These are phyloP conservation scores for Scalopus aquaticus DNA, from an alignment of 2,113 vertebrate genomes.

Conservation along the genomic window DNA sequence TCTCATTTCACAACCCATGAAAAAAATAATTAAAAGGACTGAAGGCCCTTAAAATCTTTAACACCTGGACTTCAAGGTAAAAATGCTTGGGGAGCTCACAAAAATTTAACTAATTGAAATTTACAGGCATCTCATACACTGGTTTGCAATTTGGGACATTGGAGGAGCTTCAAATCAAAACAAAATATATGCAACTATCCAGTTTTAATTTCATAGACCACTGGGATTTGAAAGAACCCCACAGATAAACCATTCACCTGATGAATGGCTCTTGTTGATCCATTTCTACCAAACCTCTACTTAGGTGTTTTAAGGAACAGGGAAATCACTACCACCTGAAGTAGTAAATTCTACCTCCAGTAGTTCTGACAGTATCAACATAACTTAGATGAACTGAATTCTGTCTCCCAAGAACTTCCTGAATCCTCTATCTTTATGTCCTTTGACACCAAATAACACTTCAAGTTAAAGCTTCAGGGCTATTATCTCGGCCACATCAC, in stretches of 20 bases:
- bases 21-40: slow-evolving; percentile 24
- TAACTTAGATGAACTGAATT: background rate
- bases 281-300: background rate
- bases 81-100: background rate
- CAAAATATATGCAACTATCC: background rate
- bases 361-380: background rate
- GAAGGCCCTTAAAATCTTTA: slow-evolving; percentile 33
- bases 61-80: background rate
- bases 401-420: background rate
- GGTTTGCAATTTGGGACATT: background rate
- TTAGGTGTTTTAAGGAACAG: background rate
- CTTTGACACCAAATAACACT: background rate
- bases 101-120: background rate
- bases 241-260: background rate
- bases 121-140: background rate
- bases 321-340: background rate
- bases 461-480: background rate
- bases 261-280: background rate
- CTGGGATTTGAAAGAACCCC: background rate
- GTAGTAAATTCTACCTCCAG: background rate
- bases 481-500: background rate
- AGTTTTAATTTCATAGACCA: background rate
- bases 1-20: slow-evolving; percentile 16
- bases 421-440: background rate
- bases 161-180: background rate